Evolutionary conservation across 2,797 vertebrate species (phyloP), one percentile per base, ranked within the genome.

Genomic region (Naso thynnoides): DNA sequence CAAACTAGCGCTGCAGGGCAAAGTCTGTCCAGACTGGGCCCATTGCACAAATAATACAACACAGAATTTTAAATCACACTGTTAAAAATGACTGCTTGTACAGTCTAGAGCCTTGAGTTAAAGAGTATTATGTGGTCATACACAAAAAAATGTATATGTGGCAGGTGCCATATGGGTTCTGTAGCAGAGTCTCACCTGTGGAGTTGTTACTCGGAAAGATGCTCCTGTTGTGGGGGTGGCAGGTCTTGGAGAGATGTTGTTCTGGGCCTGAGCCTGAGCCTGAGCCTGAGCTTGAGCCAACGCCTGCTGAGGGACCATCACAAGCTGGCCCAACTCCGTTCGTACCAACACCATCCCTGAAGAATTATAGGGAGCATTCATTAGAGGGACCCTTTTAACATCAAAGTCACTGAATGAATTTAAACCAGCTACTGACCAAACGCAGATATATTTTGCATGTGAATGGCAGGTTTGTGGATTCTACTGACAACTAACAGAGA

Each of bases 271-370:
- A 6, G 89, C 91, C 8, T 94, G 94, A 13, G 90, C 92, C 18
- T 94, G 93, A 3, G 92, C 94, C 48, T 96, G 94, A 0, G 94
- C 95, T 58, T 95, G 93, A 5, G 89, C 95, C 95, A 96, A 88
- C 15, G 95, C 95, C 88, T 96, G 96, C 91, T 97, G 96, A 44
- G 95, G 96, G 84, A 96, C 95, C 96, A 96, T 95, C 26, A 97
- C 95, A 19, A 97, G 91, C 84, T 97, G 95, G 1, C 96, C 96
- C 23, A 96, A 75, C 58, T 97, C 96, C 0, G 96, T 97, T 24
- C 96, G 94, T 49, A 97, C 95, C 90, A 97, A 81, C 39, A 97
- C 95, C 96, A 96, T 97, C 45, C 96, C 95, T 97, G 68, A 53
- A 73, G 78, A 62, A 83, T 56, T 78, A 62, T 74, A 61, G 26